Conservation (phyloP, 2,113 vertebrate species). For the Antennarius striatus region DNA sequence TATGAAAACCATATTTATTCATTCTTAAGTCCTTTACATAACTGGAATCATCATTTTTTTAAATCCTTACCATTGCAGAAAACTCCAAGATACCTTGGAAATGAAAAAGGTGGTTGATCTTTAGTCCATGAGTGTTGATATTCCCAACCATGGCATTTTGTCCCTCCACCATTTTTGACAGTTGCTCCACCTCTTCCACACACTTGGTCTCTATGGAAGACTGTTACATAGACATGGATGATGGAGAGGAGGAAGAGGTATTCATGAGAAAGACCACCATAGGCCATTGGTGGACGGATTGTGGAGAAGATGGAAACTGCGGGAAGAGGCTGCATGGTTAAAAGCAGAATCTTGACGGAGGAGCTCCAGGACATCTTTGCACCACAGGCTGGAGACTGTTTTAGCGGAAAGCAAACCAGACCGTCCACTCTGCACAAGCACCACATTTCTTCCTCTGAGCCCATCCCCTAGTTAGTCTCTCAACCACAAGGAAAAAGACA, state of each 20-base stretch:
- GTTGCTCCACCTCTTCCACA: conserved; percentile 4
- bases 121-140: conserved; percentile 18
- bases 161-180: conserved; percentile 10
- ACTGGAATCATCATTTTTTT: neutral
- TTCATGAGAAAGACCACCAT: conserved; percentile 27
- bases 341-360: conserved; percentile 67
- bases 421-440: conserved; percentile 53
- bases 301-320: conserved; percentile 21
- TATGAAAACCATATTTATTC: neutral
- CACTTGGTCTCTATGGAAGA: conserved; percentile 49
- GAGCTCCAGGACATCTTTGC: conserved; percentile 62
- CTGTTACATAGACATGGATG: conserved; percentile 61
- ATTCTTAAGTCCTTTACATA: neutral
- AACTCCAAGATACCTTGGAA: conserved; percentile 8
- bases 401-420: conserved; percentile 37
- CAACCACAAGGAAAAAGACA: neutral
- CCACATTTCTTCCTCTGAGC: neutral
- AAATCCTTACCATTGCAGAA: neutral
- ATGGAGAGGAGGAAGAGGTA: conserved; percentile 46
- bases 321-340: conserved; percentile 50
- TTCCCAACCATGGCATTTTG: conserved; percentile 7
- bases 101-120: neutral
- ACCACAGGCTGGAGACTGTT: conserved; percentile 38
- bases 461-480: too few relatives aligned
- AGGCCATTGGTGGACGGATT: conserved; percentile 60